Base-by-base conservation (phyloP, 2,888 invertebrate genomes). In the Aphrophora alni region DNA sequence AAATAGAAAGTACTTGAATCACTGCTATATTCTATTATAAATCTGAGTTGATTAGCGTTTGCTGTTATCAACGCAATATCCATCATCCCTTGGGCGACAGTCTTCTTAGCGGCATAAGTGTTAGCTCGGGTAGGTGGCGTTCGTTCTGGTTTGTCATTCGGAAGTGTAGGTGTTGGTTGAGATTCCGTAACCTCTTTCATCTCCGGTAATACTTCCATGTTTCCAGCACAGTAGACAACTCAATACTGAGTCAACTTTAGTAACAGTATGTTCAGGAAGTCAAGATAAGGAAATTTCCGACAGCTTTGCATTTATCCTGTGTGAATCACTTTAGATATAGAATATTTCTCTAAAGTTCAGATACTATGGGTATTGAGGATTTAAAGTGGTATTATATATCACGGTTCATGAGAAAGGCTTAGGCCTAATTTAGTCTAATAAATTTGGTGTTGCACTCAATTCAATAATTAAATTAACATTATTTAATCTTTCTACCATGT, bases 61-160 rank as follows among this genome's bases (percentile, higher is more conserved):
- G 97, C 96, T 0, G 96, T 95, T 70, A 97, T 91, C 33, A 97
- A 89, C 0, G 97, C 97, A 83, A 97, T 89, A 88, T 97, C 97
- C 95, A 97, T 95, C 96, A 97, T 96, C 7, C 97, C 97, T 86
- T 97, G 96, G 0, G 97, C 96, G 38, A 97, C 89, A 21, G 95
- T 96, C 88, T 97, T 97, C 88, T 96, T 96, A 84, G 96, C 95
- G 85, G 96, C 95, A 88, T 97, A 97, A 1, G 94, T 92, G 89
- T 96, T 96, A 26, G 76, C 27, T 21, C 38, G 75, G 33, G 72
- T 27, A 74, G 79, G 69, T 17, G 73, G 69, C 14, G 38, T 10
- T 21, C 68, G 44, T 38, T 75, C 38, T n/a, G 12, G 2, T 74
- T 14, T 0, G 26, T 68, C 27, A 28, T 51, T 0, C 38, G 38